A percentile compares a stretch with the other conserved stretches of the same genome.
phyloP scores from a whole-genome alignment of 2,797 vertebrate genomes.

The Pangasius krempfi region DNA sequence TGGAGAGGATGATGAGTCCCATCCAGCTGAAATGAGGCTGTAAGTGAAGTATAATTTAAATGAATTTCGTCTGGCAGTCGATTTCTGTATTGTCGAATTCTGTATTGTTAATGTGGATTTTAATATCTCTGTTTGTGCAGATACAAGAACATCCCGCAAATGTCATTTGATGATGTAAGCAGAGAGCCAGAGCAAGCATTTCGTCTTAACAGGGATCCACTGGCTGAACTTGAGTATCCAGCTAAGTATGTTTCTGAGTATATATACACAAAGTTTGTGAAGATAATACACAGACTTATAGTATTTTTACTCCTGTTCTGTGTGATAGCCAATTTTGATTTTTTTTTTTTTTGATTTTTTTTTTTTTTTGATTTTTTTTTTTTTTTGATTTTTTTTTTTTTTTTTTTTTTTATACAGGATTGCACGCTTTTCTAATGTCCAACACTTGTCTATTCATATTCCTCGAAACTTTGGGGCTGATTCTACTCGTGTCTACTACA shows the following conservation, averaged over 20 bases:
- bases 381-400: not conserved
- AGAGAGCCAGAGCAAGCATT: conserved; percentile 93
- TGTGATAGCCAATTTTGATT: not conserved
- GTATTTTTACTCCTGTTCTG: not conserved
- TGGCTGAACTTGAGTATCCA: conserved; percentile 90
- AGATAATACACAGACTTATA: not conserved
- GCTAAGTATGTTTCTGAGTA: conserved; percentile 82
- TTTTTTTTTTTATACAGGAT: conserved; percentile 75
- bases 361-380: not conserved
- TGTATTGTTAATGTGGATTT: not conserved
- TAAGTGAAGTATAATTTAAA: conserved; percentile 75
- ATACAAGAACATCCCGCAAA: conserved; percentile 94
- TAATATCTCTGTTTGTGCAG: conserved; percentile 66
- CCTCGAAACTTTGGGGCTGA: conserved; percentile 93
- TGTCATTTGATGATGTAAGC: conserved; percentile 92
- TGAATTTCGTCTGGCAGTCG: not conserved
- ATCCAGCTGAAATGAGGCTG: conserved; percentile 93
- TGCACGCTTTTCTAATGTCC: conserved; percentile 89
- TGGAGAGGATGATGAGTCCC: conserved; percentile 86
- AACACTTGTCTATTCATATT: conserved; percentile 93
- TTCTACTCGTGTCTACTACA: conserved; percentile 89
- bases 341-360: not conserved
- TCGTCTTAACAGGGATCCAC: conserved; percentile 85
- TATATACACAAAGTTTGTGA: not conserved
- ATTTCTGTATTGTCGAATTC: not conserved